Evolutionary conservation across 1,140 invertebrate species (phyloP), one percentile per base, ranked within the genome.

Genomic region (Sitophilus oryzae): DNA sequence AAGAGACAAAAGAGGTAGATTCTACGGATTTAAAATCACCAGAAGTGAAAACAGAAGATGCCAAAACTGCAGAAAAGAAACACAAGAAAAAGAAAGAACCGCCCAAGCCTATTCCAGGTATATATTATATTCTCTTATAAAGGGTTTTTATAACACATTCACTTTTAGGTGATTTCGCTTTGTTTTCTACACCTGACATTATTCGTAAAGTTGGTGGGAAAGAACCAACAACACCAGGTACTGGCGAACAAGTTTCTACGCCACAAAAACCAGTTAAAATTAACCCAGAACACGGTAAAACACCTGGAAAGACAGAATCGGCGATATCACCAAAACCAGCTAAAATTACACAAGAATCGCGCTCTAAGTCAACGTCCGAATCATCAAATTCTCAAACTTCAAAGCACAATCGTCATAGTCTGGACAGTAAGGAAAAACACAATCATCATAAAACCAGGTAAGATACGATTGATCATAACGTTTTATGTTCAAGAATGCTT

Each of bases 151-250:
- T 44, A n/a, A 30, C 15, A 1, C 15, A 20, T 22, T 44, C 16
- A 19, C n/a, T 22, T 43, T 3, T 19, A 54, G 52, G 78, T 59
- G 78, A 79, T 65, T 79, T 80, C 73, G 83, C 80, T 18, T 79
- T 89, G 21, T 88, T 88, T 65, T 87, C 85, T 10, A 82, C 85
- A 37, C 86, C 86, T 6, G 86, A 88, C 74, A 85, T 88, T 52
- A 86, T 89, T 43, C 74, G 84, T 59, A 76, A 84, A 58, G 82
- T 86, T 23, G 73, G 74, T 54, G 66, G 66, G 64, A 84, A 75
- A 60, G 65, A 66, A 47, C 20, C 62, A 6, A 73, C 74, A 38
- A 76, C 74, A 59, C 10, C 68, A 46, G 18, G 36, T 47, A 40
- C 68, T 65, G 62, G 69, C 52, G 59, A 59, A 18, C 36, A 59